A percentile compares a stretch with the other conserved stretches of the same genome.
Conservation (phyloP, 64 coral and sea anemone genomes). For the Hydrozoanthus tunicans region DNA sequence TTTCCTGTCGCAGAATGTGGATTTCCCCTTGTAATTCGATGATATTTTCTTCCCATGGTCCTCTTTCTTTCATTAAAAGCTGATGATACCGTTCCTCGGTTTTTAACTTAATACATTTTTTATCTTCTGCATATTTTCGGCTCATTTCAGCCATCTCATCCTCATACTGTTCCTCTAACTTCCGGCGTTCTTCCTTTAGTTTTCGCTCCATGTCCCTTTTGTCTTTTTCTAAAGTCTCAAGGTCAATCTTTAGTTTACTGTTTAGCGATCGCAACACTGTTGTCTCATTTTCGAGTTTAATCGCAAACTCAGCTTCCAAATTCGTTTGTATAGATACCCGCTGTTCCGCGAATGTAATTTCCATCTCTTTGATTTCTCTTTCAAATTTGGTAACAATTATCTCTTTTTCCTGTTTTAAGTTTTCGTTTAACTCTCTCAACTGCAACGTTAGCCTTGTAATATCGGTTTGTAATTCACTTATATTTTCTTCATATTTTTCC, state of each 20-base stretch:
- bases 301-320: conserved; percentile 84
- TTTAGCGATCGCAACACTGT: conserved; percentile 71
- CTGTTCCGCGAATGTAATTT: conserved; percentile 86
- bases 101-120: conserved; percentile 66
- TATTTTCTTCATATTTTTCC: conserved; percentile 88
- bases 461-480: conserved; percentile 73
- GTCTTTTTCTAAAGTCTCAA: conserved; percentile 78
- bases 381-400: conserved; percentile 90
- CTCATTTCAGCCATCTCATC: conserved; percentile 84
- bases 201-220: conserved; percentile 69
- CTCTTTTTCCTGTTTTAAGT: conserved; percentile 89
- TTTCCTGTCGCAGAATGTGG: conserved; percentile 71
- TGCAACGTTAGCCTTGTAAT: conserved; percentile 87
- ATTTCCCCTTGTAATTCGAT: conserved; percentile 79
- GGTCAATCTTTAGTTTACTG: conserved; percentile 78
- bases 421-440: conserved; percentile 91
- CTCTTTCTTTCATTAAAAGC: conserved; percentile 61
- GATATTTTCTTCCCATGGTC: conserved; percentile 68
- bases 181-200: conserved; percentile 75
- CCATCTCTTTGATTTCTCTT: conserved; percentile 94
- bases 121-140: conserved; percentile 77
- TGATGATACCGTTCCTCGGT: conserved; percentile 84
- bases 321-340: conserved; percentile 75
- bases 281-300: conserved; percentile 90
- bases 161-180: conserved; percentile 81